phyloP scores from a whole-genome alignment of 2,888 invertebrate genomes.

The Hydrotaea cyrtoneurina region DNA sequence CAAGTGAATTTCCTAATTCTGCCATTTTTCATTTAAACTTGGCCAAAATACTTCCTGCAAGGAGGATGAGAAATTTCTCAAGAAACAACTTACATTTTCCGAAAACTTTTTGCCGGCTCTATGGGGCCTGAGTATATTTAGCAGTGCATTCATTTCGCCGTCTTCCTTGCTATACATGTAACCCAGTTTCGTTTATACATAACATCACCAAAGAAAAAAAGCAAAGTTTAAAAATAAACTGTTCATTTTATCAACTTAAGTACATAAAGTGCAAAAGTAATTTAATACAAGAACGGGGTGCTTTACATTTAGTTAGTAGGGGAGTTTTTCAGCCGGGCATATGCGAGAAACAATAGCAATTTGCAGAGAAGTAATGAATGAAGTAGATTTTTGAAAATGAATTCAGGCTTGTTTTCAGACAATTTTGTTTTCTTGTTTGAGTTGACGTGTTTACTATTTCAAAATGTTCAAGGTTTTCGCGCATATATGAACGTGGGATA shows the following conservation, averaged over 20 bases:
- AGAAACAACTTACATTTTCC: neutral
- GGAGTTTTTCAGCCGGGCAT: no score
- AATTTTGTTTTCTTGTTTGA: no score
- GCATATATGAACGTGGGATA: no score
- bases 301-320: no score
- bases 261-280: neutral
- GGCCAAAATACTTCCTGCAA: neutral
- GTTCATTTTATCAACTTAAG: neutral
- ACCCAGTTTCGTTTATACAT: slow-evolving; percentile 11
- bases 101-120: neutral
- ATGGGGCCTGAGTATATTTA: neutral
- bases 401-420: no score
- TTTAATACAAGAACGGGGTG: neutral
- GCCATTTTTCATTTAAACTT: neutral
- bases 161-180: neutral
- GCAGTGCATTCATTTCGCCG: neutral
- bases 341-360: no score
- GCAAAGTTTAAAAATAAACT: neutral
- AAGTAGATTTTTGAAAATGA: no score
- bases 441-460: no score
- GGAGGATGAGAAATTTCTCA: neutral
- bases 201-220: neutral
- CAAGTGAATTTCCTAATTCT: neutral
- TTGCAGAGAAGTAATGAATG: no score
- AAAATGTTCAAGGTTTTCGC: no score